Base-by-base conservation (phyloP, 2,888 invertebrate species). In the Dynastes tityus region DNA sequence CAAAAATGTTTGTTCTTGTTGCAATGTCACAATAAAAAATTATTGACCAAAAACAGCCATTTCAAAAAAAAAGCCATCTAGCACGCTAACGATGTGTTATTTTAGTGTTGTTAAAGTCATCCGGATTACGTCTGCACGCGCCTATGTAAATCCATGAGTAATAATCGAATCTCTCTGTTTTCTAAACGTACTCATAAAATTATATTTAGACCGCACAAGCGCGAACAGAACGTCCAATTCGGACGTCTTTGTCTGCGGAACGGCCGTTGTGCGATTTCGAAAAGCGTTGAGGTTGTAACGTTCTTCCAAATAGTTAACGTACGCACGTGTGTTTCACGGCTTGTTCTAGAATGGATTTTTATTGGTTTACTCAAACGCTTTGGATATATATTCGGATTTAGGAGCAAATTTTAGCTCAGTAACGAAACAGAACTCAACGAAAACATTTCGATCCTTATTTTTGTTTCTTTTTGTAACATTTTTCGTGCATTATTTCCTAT, bases 291-390 rank as follows among this genome's bases (percentile, higher is more conserved):
- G 11, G 27, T 9, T 49, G 22, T 11, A n/a, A 27, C 13, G 45
- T 9, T 3, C 49, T 74, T 61, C 61, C 73, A 74, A 74, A 74
- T 58, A 13, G 45, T 29, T 22, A 5, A 45, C 29, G 22, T 45
- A 63, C 22, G 27, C 61, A 40, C 45, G 16, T 5, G 40, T 64
- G 32, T 71, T 71, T 71, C 73, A 78, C 9, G 16, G 53, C 55
- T 65, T 51, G n/a, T 78, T 78, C 78, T 78, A 78, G 78, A 78
- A 78, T 32, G 51, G 40, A 70, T 68, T 70, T 70, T 70, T 67
- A 76, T 64, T 76, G 49, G 65, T 45, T 37, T 32, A 29, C 55
- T 40, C 76, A 27, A 27, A 37, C 67, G 13, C 55, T 64, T 71
- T 78, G 51, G 27, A 64, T 78, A 71, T 71, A 73, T 55, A 78